Conservation (phyloP, 2,888 invertebrate species). For the Agapetus fuscipes region DNA sequence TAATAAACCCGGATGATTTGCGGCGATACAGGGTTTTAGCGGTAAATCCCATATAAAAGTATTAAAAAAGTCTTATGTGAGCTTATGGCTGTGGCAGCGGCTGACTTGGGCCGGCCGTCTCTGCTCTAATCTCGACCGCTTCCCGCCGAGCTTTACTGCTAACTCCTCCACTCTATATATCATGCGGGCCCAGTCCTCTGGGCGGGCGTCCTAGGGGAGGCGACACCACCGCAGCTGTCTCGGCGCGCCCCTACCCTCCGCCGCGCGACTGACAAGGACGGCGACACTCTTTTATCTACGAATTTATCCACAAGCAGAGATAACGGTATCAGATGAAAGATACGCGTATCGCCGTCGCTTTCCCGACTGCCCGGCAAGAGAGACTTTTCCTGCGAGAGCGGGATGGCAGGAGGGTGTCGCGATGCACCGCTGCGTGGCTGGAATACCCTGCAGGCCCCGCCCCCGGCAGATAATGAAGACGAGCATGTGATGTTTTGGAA, state of each 20-base stretch:
- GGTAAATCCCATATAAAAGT: constrained; percentile 48
- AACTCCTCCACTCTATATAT: constrained; percentile 67
- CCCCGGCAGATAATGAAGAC: constrained; percentile 19
- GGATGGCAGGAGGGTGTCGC: constrained; percentile 4
- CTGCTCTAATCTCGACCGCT: constrained; percentile 64
- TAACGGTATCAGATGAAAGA: constrained; percentile 17
- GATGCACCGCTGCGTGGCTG: neutral
- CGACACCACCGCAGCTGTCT: constrained; percentile 20
- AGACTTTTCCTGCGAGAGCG: constrained; percentile 10
- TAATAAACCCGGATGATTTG: constrained; percentile 21
- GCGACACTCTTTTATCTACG: constrained; percentile 14
- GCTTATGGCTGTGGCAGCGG: constrained; percentile 41
- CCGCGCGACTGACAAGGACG: constrained; percentile 19
- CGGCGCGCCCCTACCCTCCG: constrained; percentile 2
- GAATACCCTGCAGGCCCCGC: constrained; percentile 10
- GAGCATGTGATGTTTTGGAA: constrained; percentile 18
- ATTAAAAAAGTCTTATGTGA: constrained; percentile 64
- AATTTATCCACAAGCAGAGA: constrained; percentile 9
- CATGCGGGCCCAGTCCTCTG: constrained; percentile 48
- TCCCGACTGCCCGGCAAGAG: constrained; percentile 9
- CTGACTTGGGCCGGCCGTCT: constrained; percentile 22
- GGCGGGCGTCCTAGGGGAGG: constrained; percentile 27
- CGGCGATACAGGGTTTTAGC: constrained; percentile 20
- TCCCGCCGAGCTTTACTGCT: constrained; percentile 66
- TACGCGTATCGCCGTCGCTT: constrained; percentile 16